These are phyloP conservation scores for Pomacea maculata DNA, from an alignment of 1,140 invertebrate species.

Conservation along the genomic window DNA sequence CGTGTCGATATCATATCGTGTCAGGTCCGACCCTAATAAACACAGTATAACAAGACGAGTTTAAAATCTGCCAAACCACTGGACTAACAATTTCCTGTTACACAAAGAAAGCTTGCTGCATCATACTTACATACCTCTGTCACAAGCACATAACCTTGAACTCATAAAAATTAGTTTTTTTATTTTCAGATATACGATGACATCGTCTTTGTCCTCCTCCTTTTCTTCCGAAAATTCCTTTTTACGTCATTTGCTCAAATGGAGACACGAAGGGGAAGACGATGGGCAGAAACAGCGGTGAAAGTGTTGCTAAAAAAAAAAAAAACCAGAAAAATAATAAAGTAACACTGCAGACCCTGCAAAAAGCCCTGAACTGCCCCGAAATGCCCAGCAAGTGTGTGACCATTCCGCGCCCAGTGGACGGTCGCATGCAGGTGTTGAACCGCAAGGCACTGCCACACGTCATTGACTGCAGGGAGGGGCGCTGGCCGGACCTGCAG, in stretches of 20 bases:
- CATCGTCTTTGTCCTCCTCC: no score
- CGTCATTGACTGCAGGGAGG: slow-evolving; percentile 85
- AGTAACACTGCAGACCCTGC: slow-evolving; percentile 83
- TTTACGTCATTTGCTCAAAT: background rate
- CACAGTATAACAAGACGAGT: no score
- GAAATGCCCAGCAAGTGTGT: slow-evolving; percentile 92
- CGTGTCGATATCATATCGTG: no score
- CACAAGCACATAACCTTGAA: no score
- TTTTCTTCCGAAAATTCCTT: background rate
- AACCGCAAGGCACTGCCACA: slow-evolving; percentile 92
- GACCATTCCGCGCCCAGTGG: slow-evolving; percentile 77
- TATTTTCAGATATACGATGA: slow-evolving; percentile 6
- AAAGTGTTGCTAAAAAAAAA: slow-evolving; percentile 87
- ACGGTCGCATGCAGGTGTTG: slow-evolving; percentile 70
- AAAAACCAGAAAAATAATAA: slow-evolving; percentile 91
- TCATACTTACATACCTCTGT: no score
- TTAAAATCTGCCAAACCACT: no score
- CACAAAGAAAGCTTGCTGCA: no score
- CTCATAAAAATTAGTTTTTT: no score
- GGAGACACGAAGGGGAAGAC: slow-evolving; percentile 73
- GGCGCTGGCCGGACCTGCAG: slow-evolving; percentile 96
- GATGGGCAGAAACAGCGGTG: slow-evolving; percentile 96
- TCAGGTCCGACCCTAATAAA: no score
- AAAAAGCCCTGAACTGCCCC: slow-evolving; percentile 90
- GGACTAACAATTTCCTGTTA: no score